Percentiles rank a stretch among this genome's conserved stretches.
phyloP scores from a whole-genome alignment of 2,113 vertebrate species.

The Tricholaema leucomelas region DNA sequence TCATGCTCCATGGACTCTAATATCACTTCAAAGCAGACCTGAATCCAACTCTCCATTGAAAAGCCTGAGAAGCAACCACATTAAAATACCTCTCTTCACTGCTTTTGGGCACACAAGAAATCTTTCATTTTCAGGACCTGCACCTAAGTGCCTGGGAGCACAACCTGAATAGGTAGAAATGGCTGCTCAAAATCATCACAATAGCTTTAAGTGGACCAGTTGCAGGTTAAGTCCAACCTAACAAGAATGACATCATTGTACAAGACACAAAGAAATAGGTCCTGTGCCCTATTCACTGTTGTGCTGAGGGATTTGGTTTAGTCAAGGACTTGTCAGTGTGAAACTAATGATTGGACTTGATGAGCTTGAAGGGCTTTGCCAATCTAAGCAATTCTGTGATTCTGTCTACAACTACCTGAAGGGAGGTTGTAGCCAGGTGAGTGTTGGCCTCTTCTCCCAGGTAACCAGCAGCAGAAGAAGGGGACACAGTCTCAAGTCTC shows the following conservation, averaged over 20 bases:
- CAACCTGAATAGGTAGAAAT: not conserved
- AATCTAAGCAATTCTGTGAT: too few relatives aligned
- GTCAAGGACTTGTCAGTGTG: too few relatives aligned
- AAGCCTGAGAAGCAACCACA: not conserved
- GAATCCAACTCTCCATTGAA: not conserved
- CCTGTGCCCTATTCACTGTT: not conserved
- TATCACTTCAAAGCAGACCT: constrained; percentile 21
- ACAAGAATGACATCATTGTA: not conserved
- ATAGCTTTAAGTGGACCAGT: not conserved
- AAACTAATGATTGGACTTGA: too few relatives aligned
- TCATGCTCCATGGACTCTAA: constrained; percentile 52
- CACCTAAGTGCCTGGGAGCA: not conserved
- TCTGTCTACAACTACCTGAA: too few relatives aligned
- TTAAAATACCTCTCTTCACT: constrained; percentile 1
- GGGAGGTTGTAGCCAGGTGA: too few relatives aligned
- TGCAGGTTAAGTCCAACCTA: constrained; percentile 18
- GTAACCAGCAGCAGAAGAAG: too few relatives aligned
- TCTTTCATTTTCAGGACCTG: constrained; percentile 36
- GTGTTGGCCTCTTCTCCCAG: too few relatives aligned
- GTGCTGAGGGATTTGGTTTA: too few relatives aligned
- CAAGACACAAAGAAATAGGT: not conserved
- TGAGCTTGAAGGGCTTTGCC: too few relatives aligned
- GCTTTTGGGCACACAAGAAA: constrained; percentile 39
- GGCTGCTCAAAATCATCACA: not conserved
- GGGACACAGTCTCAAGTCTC: too few relatives aligned